Conservation (phyloP, 2,888 invertebrate genomes). For the Didymodactylos carnosus region DNA sequence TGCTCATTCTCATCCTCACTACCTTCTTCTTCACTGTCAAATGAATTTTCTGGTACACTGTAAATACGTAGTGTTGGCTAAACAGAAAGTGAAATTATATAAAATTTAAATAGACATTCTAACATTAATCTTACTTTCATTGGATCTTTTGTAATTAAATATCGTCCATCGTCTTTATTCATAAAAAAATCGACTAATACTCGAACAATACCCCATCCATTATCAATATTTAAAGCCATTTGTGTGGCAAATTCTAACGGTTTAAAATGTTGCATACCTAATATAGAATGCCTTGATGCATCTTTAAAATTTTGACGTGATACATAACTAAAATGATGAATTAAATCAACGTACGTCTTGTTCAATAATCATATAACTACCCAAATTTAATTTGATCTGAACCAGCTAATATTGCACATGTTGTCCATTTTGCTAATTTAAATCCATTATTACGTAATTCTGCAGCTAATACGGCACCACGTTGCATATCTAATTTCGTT, state of each 20-base stretch:
- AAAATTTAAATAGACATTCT: not conserved
- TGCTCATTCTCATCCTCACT: not conserved
- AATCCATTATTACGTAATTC: constrained; percentile 97
- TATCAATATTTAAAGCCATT: constrained; percentile 96
- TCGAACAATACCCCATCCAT: constrained; percentile 91
- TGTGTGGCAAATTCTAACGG: constrained; percentile 94
- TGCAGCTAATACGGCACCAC: constrained; percentile 90
- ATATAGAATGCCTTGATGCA: constrained; percentile 79
- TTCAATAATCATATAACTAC: too few species aligned
- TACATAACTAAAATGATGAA: too few species aligned
- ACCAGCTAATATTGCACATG: constrained; percentile 66
- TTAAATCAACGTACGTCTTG: too few species aligned
- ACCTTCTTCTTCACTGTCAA: not conserved
- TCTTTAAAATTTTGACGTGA: constrained; percentile 77
- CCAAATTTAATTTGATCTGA: constrained; percentile 95
- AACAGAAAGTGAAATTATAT: not conserved
- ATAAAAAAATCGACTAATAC: constrained; percentile 90
- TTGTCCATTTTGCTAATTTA: constrained; percentile 97
- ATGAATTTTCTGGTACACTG: not conserved
- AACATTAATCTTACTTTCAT: constrained; percentile 48
- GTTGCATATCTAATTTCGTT: constrained; percentile 83
- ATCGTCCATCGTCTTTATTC: constrained; percentile 81
- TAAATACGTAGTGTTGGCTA: not conserved
- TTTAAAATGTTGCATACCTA: constrained; percentile 86
- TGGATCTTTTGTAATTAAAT: constrained; percentile 93